Evolutionary conservation across 1,140 invertebrate genomes (phyloP).

Genomic region (Phymorhynchus buccinoides): DNA sequence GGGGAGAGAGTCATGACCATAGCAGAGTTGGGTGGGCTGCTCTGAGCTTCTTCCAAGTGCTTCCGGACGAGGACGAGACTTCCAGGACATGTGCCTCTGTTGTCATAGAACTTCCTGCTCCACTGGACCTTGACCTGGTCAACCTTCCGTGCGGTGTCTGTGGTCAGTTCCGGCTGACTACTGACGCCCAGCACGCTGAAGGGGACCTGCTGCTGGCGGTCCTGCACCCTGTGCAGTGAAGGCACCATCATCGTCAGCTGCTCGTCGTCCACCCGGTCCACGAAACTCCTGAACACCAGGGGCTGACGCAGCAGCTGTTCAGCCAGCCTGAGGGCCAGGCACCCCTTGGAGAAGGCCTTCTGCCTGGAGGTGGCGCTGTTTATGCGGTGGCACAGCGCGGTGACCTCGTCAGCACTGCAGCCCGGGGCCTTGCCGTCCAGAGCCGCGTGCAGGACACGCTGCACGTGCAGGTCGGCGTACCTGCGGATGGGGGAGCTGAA

Average conservation of each 20-base stretch:
- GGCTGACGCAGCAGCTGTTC: conserved; percentile 40
- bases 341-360: conserved; percentile 50
- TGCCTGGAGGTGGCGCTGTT: conserved; percentile 48
- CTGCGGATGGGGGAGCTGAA: conserved; percentile 74
- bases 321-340: conserved; percentile 38
- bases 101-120: conserved; percentile 34
- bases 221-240: conserved; percentile 39
- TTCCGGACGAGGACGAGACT: conserved; percentile 29
- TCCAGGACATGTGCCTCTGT: conserved; percentile 11
- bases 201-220: conserved; percentile 41
- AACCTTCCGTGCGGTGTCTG: conserved; percentile 14
- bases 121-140: conserved; percentile 31
- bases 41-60: conserved; percentile 19
- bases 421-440: conserved; percentile 42
- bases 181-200: conserved; percentile 50
- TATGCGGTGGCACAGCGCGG: conserved; percentile 45
- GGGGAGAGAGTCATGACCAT: conserved; percentile 21
- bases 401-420: conserved; percentile 51
- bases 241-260: conserved; percentile 45
- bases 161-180: conserved; percentile 37
- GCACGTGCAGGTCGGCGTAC: conserved; percentile 71
- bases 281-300: conserved; percentile 43
- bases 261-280: conserved; percentile 43
- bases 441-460: conserved; percentile 56
- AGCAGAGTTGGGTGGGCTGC: background rate